phyloP scores from a whole-genome alignment of 2,113 vertebrate species.

The Paradoxurus hermaphroditus region DNA sequence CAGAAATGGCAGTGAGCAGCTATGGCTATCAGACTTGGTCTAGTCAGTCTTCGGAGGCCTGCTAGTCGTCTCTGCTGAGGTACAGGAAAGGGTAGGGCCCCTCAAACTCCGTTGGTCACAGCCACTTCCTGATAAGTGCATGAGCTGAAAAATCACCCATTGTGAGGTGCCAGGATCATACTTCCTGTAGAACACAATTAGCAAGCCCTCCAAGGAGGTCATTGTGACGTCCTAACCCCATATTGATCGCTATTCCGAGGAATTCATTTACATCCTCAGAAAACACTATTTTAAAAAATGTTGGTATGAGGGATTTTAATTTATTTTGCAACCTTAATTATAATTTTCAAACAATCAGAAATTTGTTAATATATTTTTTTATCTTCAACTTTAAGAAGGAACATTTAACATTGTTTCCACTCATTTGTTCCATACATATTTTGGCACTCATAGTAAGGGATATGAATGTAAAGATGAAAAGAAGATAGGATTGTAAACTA shows the following conservation, averaged over 20 bases:
- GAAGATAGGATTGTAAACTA: background rate
- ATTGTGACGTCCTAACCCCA: background rate
- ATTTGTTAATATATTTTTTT: slow-evolving; percentile 4
- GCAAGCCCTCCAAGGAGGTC: background rate
- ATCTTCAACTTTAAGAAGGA: background rate
- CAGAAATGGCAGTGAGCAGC: background rate
- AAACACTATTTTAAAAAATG: background rate
- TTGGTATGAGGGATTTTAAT: background rate
- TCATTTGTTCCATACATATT: slow-evolving; percentile 1
- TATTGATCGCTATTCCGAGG: background rate
- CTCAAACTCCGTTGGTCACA: slow-evolving; percentile 1
- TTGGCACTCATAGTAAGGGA: background rate
- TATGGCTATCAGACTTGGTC: background rate
- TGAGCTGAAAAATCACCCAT: slow-evolving; percentile 45
- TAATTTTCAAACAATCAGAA: slow-evolving; percentile 3
- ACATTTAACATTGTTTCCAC: background rate
- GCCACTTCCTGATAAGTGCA: slow-evolving; percentile 41
- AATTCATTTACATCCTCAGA: background rate
- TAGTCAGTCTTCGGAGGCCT: background rate
- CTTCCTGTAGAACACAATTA: slow-evolving; percentile 66
- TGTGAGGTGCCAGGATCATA: slow-evolving; percentile 36
- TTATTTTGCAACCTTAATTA: background rate
- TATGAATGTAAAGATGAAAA: background rate
- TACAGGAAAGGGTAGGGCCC: slow-evolving; percentile 26
- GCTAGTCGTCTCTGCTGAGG: background rate